phyloP scores from a whole-genome alignment of 2,797 vertebrate species.

The Anableps anableps region DNA sequence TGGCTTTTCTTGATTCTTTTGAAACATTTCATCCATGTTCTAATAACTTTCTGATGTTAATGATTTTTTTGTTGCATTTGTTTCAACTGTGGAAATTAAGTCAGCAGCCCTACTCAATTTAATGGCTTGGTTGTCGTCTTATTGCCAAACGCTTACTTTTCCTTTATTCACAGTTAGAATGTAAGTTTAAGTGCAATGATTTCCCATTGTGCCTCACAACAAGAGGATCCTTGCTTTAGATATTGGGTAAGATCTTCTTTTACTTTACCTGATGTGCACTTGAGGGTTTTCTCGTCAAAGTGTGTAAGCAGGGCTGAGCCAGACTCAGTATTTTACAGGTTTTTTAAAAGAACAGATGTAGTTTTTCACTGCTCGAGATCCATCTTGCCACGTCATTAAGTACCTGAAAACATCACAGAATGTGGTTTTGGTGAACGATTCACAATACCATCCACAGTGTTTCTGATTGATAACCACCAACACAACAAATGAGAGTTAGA shows the following conservation, averaged over 20 bases:
- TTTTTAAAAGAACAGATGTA: not conserved
- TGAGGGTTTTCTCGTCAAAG: not conserved
- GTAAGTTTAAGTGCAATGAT: not conserved
- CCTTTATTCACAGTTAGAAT: constrained; percentile 24
- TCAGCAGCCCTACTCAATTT: constrained; percentile 29
- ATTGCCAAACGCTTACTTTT: constrained; percentile 45
- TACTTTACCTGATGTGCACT: not conserved
- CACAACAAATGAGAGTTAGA: too few species aligned
- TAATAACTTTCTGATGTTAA: constrained; percentile 38
- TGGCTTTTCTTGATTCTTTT: constrained; percentile 10
- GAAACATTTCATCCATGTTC: constrained; percentile 16
- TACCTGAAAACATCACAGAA: not conserved
- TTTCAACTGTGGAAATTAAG: constrained; percentile 50
- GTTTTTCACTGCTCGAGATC: not conserved
- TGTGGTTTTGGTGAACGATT: too few species aligned
- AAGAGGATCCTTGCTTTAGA: not conserved
- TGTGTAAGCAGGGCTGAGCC: not conserved
- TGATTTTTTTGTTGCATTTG: constrained; percentile 40
- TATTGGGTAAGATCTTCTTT: not conserved
- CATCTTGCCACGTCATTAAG: not conserved
- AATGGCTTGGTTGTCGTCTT: constrained; percentile 38
- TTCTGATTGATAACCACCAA: too few species aligned
- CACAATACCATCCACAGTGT: too few species aligned
- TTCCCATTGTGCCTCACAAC: not conserved
- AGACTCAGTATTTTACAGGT: not conserved